Base-by-base conservation (phyloP, 2,113 vertebrate species). In the Proterorhinus semilunaris region DNA sequence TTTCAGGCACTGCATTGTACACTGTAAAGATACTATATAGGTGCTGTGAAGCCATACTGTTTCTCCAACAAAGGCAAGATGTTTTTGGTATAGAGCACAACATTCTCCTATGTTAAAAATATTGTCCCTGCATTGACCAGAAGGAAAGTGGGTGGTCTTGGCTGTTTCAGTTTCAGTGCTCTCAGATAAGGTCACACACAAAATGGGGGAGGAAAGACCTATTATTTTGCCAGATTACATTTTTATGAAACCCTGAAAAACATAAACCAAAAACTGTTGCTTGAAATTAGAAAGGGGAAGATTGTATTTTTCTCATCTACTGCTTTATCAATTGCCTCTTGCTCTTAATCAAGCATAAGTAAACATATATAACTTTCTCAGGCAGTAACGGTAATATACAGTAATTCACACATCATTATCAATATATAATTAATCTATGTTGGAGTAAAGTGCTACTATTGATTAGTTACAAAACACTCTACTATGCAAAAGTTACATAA, bases 211-310 rank as follows among this genome's bases (percentile, higher is more conserved):
- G 45, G 62, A 15, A 16, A 47, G 49, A 42, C 47, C 52, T 72
- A 62, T 76, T 79, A 74, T 73, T 72, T 71, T 44, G 65, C 62
- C 65, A 65, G 66, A 69, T 74, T 45, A 49, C 53, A 74, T 57
- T 45, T 42, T 54, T 16, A 70, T 51, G 46, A 82, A 68, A 16
- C 74, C 49, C 67, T 68, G 53, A 74, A 54, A 21, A 51, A 50
- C 57, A 62, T 77, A 17, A 74, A 68, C 16, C 6, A 73, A 62
- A 77, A 80, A 73, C 76, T 72, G 27, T 36, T 36, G 27, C 27
- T 36, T 36, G 27, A 75, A 59, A 57, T 6, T 21, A 1, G 8
- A 6, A 51, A 51, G 13, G 50, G 15, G 15, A n/a, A 51, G 13
- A 15, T 51, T 13, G 13, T 51, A n/a, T n/a, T n/a, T 51, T 51